Evolutionary conservation across 2,797 vertebrate genomes (phyloP).

Genomic region (Lycodopsis pacificus): DNA sequence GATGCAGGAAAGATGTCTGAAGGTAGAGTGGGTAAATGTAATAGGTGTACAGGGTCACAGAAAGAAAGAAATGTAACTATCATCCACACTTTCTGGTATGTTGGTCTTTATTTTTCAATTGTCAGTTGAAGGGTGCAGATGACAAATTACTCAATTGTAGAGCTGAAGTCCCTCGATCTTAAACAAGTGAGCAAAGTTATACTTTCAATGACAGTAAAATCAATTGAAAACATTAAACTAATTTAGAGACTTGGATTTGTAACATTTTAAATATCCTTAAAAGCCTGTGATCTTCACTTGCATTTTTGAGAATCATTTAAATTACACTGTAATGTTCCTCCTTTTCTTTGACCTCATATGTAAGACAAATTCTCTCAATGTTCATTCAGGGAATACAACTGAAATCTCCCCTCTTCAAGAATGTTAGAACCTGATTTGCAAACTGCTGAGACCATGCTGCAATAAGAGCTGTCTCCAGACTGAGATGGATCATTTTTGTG

Average conservation of each 20-base stretch:
- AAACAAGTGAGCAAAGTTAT: not conserved
- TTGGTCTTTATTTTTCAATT: not conserved
- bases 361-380: slow-evolving; percentile 39
- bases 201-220: slow-evolving; percentile 20
- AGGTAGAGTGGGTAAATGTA: not conserved
- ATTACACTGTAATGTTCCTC: slow-evolving; percentile 15
- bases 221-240: slow-evolving; percentile 36
- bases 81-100: not conserved
- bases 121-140: slow-evolving; percentile 1
- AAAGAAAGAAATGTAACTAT: not conserved
- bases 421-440: slow-evolving; percentile 37
- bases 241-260: slow-evolving; percentile 28
- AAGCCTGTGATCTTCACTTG: slow-evolving; percentile 50
- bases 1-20: not conserved
- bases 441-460: slow-evolving; percentile 23
- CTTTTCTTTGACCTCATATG: slow-evolving; percentile 66
- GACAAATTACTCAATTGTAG: slow-evolving; percentile 6
- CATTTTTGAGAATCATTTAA: slow-evolving; percentile 58
- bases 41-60: not conserved
- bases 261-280: slow-evolving; percentile 40
- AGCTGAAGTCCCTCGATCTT: slow-evolving; percentile 17
- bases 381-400: slow-evolving; percentile 48
- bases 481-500: slow-evolving; percentile 8
- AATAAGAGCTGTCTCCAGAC: slow-evolving; percentile 16
- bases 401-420: slow-evolving; percentile 19